Evolutionary conservation across 1,140 invertebrate species (phyloP).

Genomic region (Lepidurus couesii): DNA sequence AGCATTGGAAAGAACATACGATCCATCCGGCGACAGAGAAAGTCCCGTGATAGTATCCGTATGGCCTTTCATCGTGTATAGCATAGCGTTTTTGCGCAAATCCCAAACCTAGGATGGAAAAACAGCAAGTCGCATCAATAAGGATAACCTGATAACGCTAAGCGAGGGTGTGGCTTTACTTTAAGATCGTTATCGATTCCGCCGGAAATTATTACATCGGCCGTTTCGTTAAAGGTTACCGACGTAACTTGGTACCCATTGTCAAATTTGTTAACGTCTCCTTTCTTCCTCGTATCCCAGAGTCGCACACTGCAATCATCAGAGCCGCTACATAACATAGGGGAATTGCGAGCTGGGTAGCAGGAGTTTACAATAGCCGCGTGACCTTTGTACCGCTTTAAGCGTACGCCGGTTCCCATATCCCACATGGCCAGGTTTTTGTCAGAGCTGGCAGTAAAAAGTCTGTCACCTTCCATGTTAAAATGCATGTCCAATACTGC

Average conservation of each 20-base stretch:
- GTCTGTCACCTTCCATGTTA: conserved; percentile 80
- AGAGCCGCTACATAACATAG: conserved; percentile 82
- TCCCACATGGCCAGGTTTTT: conserved; percentile 95
- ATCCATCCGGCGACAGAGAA: conserved; percentile 87
- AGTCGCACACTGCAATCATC: conserved; percentile 91
- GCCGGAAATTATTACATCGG: conserved; percentile 80
- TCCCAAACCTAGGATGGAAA: conserved; percentile 72
- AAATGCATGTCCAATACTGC: conserved; percentile 94
- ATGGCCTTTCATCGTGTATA: conserved; percentile 81
- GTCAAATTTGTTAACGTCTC: conserved; percentile 69
- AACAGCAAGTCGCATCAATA: conserved; percentile 7
- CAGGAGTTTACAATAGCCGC: conserved; percentile 82
- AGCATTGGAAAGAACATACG: conserved; percentile 85
- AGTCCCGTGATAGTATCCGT: conserved; percentile 93
- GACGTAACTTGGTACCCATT: conserved; percentile 79
- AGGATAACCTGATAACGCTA: background rate
- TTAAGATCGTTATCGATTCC: conserved; percentile 98
- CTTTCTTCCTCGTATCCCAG: conserved; percentile 75
- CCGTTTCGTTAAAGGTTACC: conserved; percentile 91
- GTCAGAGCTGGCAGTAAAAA: conserved; percentile 93
- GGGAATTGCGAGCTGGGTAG: conserved; percentile 73
- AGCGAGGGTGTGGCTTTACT: conserved; percentile 45
- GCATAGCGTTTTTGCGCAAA: conserved; percentile 77
- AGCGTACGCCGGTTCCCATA: conserved; percentile 71
- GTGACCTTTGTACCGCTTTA: conserved; percentile 89